Evolutionary conservation across 2,888 invertebrate genomes (phyloP).

Genomic region (Molorchus minor): DNA sequence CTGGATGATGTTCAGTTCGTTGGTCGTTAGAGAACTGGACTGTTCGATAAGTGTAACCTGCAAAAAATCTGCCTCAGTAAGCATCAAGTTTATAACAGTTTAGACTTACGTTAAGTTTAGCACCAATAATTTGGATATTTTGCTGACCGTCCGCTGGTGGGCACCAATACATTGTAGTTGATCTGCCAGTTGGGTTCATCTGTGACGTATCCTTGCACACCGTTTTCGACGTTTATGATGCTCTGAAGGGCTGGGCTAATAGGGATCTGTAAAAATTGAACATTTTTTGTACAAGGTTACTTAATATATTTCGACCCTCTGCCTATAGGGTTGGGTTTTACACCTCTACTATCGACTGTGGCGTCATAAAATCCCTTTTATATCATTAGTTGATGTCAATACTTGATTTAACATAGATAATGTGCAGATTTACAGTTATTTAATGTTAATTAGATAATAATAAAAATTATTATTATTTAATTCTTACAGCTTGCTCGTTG

Average conservation of each 20-base stretch:
- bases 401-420: too few relatives aligned
- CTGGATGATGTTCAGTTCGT: background rate
- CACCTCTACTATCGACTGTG: too few relatives aligned
- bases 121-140: background rate
- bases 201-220: background rate
- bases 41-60: background rate
- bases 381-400: too few relatives aligned
- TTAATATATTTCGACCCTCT: too few relatives aligned
- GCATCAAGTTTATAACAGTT: background rate
- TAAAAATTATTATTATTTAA: too few relatives aligned
- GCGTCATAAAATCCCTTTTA: too few relatives aligned
- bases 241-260: background rate
- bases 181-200: background rate
- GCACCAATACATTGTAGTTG: background rate
- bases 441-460: too few relatives aligned
- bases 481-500: conserved; percentile 2
- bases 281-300: too few relatives aligned
- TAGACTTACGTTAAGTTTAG: background rate
- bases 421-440: too few relatives aligned
- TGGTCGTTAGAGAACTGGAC: background rate
- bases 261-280: conserved; percentile 7
- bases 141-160: background rate
- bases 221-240: background rate
- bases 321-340: too few relatives aligned
- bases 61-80: background rate